Evolutionary conservation across 1,140 invertebrate species (phyloP).

Genomic region (Eueides isabella): DNA sequence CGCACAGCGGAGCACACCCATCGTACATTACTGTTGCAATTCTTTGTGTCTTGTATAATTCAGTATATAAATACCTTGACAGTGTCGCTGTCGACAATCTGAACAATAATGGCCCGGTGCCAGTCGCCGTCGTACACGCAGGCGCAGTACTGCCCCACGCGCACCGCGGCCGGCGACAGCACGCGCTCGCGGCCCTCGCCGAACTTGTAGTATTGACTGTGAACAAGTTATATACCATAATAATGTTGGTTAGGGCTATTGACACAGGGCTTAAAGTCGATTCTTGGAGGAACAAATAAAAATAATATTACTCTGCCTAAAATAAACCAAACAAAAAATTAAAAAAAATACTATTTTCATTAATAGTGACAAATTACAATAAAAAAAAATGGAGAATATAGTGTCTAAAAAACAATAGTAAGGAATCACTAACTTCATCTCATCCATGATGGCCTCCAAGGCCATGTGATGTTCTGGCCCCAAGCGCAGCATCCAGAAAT

Average conservation of each 20-base stretch:
- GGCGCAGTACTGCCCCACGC: conserved; percentile 63
- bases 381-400: no score
- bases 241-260: no score
- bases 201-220: conserved; percentile 53
- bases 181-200: conserved; percentile 45
- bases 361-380: no score
- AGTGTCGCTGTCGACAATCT: conserved; percentile 57
- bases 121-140: conserved; percentile 61
- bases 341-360: no score
- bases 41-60: no score
- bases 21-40: no score
- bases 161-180: conserved; percentile 59
- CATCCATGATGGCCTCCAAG: conserved; percentile 68
- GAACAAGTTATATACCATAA: no score
- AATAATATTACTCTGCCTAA: no score
- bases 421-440: conserved; percentile 66
- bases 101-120: conserved; percentile 68
- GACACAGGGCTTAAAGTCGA: not conserved
- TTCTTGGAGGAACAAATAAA: no score
- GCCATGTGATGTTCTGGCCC: conserved; percentile 56
- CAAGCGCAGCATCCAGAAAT: conserved; percentile 68
- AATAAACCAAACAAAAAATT: no score
- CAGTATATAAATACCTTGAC: conserved; percentile 52
- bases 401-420: no score
- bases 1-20: not conserved